Percentiles rank a stretch among this genome's conserved stretches.
phyloP scores from a whole-genome alignment of 2,888 invertebrate genomes.

The Drepana falcataria region DNA sequence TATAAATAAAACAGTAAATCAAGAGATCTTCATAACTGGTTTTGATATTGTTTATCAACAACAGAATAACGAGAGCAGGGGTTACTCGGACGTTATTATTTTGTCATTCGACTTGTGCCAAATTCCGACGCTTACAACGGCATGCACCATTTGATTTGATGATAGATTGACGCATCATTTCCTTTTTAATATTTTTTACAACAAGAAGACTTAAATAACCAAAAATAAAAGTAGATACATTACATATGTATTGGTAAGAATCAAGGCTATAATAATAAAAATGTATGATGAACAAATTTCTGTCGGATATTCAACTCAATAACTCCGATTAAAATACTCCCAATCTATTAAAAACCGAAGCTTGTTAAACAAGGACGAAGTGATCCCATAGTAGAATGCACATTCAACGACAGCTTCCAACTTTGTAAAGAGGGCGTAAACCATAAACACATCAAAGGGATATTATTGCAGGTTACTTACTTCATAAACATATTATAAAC shows the following conservation, averaged over 20 bases:
- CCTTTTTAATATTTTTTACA: constrained; percentile 1
- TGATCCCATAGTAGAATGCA: no score
- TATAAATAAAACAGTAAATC: no score
- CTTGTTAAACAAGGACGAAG: no score
- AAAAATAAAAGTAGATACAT: no score
- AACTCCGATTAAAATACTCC: no score
- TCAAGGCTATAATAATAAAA: no score
- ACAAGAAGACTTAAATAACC: background rate
- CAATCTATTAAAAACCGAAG: no score
- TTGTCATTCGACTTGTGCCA: constrained; percentile 32
- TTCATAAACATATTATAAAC: constrained; percentile 33
- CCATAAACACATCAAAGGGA: constrained; percentile 24
- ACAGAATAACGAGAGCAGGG: constrained; percentile 16
- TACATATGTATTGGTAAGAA: no score
- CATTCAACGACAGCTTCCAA: no score
- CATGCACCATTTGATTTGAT: constrained; percentile 24
- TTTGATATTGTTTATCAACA: constrained; percentile 10
- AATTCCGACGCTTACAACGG: constrained; percentile 20
- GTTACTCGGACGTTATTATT: constrained; percentile 28
- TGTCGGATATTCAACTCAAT: no score
- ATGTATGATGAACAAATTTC: no score
- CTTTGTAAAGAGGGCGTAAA: constrained; percentile 2
- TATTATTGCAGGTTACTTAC: constrained; percentile 25
- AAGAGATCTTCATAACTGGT: no score
- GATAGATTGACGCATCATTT: constrained; percentile 31